Conservation (phyloP, 2,888 invertebrate genomes). For the Rhingia rostrata region DNA sequence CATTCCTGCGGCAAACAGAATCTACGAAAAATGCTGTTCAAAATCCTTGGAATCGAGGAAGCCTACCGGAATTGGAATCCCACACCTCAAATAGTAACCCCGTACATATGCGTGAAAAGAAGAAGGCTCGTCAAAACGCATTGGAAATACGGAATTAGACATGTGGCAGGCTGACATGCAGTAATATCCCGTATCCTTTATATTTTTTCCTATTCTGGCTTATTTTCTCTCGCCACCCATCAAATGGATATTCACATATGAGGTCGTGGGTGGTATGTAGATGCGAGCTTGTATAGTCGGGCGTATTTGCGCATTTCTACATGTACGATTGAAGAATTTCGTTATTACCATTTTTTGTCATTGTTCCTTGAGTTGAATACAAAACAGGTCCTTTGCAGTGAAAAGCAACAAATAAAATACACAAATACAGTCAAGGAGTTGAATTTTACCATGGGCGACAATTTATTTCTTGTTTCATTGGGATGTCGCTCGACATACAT, state of each 20-base stretch:
- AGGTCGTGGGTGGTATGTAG: neutral
- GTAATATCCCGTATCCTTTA: conserved; percentile 35
- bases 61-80: conserved; percentile 27
- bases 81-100: conserved; percentile 14
- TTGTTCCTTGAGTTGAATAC: conserved; percentile 71
- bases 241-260: neutral
- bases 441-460: conserved; percentile 48
- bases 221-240: neutral
- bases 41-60: conserved; percentile 41
- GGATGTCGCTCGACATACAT: conserved; percentile 43
- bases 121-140: conserved; percentile 65
- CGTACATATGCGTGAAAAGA: neutral
- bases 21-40: conserved; percentile 45
- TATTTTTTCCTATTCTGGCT: neutral
- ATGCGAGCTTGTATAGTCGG: neutral
- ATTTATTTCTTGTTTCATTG: conserved; percentile 66
- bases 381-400: conserved; percentile 48
- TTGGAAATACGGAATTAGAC: conserved; percentile 61
- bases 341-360: conserved; percentile 74
- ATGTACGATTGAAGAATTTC: conserved; percentile 72
- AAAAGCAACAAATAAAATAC: neutral
- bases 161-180: conserved; percentile 55
- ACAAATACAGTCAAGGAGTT: conserved; percentile 9
- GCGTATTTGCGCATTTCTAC: conserved; percentile 56
- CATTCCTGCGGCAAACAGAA: conserved; percentile 55